Base-by-base conservation (phyloP, 2,888 invertebrate species). In the Malthinus flaveolus region DNA sequence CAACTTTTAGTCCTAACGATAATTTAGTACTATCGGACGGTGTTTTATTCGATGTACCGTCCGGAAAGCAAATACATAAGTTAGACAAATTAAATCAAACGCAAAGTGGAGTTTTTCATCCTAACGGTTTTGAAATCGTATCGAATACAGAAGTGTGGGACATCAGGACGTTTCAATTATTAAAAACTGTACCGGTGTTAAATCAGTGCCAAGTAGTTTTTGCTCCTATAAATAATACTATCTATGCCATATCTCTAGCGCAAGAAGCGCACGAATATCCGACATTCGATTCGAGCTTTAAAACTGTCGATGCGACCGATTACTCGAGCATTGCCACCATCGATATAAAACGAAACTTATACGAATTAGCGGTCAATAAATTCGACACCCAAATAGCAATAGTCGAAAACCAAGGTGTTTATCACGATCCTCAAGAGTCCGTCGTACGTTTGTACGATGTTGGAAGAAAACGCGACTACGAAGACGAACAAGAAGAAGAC, bases 131-230 rank as follows among this genome's bases (percentile, higher is more conserved):
- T 61, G 97, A 97, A 82, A 87, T 97, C 36, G 93, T 99, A 71
- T 95, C 97, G 53, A 98, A 98, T 75, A 95, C 97, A 0, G 97
- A 99, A 85, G 95, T 98, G 51, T 99, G 98, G 98, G 99, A 99
- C 77, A 79, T 98, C 23, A 82, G 98, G 67, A 97, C 96, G 37
- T 97, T 95, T 78, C 94, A 96, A 74, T 80, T 99, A 37, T 80
- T 99, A 33, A 88, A 95, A 75, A 97, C 97, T 0, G 97, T 99
- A 49, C 93, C 97, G 1, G 89, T 91, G 0, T 81, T 99, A 62
- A 95, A 97, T 75, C 94, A 95, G 75, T 95, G 95, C 69, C 80
- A 85, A 77, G 87, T 97, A 4, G 84, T 88, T 59, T 99, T 99
- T 79, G 96, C 95, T 56, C 89, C 92, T 1, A 84, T 89, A 52